Conservation (phyloP, 2,888 invertebrate species). For the Xiphydria camelus region DNA sequence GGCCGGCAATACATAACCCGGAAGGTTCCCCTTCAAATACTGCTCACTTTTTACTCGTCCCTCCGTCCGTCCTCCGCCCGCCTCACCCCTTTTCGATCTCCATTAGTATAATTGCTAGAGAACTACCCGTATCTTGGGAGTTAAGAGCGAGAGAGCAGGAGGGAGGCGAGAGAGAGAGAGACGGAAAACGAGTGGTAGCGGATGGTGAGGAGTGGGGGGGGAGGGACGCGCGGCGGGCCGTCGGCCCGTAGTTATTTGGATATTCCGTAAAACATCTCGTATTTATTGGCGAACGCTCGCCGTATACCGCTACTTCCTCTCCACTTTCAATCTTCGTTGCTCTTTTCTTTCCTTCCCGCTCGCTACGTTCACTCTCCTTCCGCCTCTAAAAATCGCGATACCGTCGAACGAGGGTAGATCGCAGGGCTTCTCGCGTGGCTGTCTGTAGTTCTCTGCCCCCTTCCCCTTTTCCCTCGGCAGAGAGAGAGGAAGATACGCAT, state of each 20-base stretch:
- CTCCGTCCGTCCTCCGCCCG: no score
- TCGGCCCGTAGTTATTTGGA: neutral
- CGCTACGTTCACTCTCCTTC: no score
- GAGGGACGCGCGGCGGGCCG: neutral
- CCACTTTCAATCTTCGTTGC: no score
- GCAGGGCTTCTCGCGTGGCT: no score
- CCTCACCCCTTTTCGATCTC: slow-evolving; percentile 23
- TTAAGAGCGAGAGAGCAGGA: slow-evolving; percentile 4
- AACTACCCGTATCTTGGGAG: slow-evolving; percentile 47
- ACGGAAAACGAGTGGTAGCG: neutral
- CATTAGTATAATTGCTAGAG: slow-evolving; percentile 51
- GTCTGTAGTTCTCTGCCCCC: no score
- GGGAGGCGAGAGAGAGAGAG: neutral
- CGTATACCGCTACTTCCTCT: no score
- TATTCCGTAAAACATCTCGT: neutral
- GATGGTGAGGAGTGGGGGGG: neutral
- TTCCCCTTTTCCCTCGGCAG: no score
- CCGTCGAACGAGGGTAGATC: no score
- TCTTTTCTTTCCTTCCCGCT: no score
- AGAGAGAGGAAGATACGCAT: no score
- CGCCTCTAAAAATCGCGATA: no score
- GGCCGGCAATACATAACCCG: slow-evolving; percentile 24
- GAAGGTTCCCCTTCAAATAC: slow-evolving; percentile 34
- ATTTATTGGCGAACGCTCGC: neutral
- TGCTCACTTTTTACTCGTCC: slow-evolving; percentile 36